Evolutionary conservation across 1,140 invertebrate genomes (phyloP).

Genomic region (Aporrectodea caliginosa): DNA sequence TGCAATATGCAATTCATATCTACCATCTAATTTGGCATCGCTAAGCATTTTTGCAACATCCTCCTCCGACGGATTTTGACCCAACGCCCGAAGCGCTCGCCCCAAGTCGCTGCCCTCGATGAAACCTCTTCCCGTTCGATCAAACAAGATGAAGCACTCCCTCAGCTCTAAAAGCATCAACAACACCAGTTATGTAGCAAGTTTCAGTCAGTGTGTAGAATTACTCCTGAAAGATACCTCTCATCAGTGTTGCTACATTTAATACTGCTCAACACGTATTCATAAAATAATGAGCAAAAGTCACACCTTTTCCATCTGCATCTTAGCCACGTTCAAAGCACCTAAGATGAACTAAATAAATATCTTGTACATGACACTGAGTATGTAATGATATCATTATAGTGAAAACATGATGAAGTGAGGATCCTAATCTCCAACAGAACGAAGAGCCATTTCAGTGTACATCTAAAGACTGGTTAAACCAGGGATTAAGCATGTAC

Average conservation of each 20-base stretch:
- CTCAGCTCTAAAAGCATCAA: conserved; percentile 3
- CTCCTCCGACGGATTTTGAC: background rate
- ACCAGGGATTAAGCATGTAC: no score
- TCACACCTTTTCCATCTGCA: no score
- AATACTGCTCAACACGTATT: no score
- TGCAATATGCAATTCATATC: no score
- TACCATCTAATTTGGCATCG: background rate
- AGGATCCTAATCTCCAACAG: background rate
- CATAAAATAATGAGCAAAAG: no score
- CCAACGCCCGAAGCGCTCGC: background rate
- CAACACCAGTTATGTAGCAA: background rate
- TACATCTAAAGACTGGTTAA: no score
- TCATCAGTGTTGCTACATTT: no score
- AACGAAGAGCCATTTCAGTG: background rate
- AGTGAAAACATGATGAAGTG: background rate
- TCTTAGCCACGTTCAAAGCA: background rate
- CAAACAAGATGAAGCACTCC: conserved; percentile 13
- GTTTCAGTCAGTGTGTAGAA: background rate
- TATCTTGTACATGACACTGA: background rate
- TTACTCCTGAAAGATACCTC: no score
- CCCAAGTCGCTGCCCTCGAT: background rate
- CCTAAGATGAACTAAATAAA: background rate
- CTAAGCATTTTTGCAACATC: background rate
- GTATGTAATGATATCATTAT: background rate
- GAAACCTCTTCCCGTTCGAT: conserved; percentile 33